Evolutionary conservation across 2,797 vertebrate species (phyloP).

Genomic region (Kryptolebias ocellatus): DNA sequence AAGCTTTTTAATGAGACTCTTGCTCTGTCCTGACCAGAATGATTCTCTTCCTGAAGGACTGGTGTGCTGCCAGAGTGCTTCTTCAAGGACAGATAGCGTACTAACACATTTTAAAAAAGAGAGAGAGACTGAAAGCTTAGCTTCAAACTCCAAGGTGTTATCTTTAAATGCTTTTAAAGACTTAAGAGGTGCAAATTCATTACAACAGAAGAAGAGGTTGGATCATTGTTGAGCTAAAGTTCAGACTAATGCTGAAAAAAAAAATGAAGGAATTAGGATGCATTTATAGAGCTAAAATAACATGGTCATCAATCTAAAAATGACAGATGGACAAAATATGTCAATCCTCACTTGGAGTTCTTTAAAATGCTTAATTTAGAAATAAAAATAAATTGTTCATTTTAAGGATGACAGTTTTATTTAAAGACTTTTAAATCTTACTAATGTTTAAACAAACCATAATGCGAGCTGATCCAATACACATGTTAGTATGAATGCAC

Average conservation of each 20-base stretch:
- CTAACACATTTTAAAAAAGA: constrained; percentile 54
- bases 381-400: no score
- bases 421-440: no score
- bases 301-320: not conserved
- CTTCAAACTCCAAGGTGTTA: constrained; percentile 46
- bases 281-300: no score
- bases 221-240: constrained; percentile 17
- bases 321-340: no score
- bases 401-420: no score
- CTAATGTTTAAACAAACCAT: no score
- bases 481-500: no score
- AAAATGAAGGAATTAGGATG: not conserved
- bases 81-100: constrained; percentile 71
- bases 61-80: constrained; percentile 60
- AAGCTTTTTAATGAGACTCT: constrained; percentile 63
- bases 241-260: not conserved
- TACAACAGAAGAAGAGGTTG: constrained; percentile 24
- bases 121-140: constrained; percentile 46
- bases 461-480: no score
- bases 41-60: constrained; percentile 70
- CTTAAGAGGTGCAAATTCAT: constrained; percentile 35
- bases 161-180: constrained; percentile 32
- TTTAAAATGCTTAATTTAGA: not conserved
- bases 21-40: constrained; percentile 59
- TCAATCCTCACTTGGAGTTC: not conserved